phyloP scores from a whole-genome alignment of 2,797 vertebrate genomes.

The Paedocypris micromegethes region DNA sequence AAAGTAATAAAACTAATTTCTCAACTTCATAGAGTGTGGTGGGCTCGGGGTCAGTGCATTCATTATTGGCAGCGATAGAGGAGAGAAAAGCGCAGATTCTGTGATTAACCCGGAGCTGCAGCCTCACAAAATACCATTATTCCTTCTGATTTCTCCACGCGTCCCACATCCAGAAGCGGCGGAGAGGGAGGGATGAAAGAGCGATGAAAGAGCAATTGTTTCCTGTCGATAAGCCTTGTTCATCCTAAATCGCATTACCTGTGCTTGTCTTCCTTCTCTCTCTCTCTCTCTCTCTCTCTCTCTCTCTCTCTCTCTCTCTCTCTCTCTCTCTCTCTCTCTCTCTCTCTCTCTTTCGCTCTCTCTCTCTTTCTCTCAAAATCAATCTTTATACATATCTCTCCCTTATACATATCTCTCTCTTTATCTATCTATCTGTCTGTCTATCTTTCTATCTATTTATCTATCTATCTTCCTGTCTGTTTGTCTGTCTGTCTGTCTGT shows the following conservation, averaged over 20 bases:
- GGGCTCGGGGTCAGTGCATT: conserved; percentile 62
- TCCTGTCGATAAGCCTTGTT: conserved; percentile 53
- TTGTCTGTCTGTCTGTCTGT: too few species aligned
- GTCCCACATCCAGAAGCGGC: conserved; percentile 29
- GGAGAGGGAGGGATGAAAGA: conserved; percentile 28
- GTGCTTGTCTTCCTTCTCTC: conserved; percentile 31
- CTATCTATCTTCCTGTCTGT: too few species aligned
- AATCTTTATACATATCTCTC: too few species aligned
- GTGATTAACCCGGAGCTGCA: conserved; percentile 49
- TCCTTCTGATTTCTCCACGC: conserved; percentile 35
- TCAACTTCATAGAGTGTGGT: conserved; percentile 69
- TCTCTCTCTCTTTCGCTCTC: background rate
- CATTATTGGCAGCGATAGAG: conserved; percentile 43
- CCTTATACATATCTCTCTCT: too few species aligned
- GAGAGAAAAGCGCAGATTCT: conserved; percentile 45
- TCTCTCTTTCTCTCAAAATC: conserved; percentile 9
- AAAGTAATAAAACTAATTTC: conserved; percentile 77
- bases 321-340: conserved; percentile 2
- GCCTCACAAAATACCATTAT: conserved; percentile 48
- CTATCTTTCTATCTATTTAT: too few species aligned
- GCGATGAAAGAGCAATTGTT: conserved; percentile 51
- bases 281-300: conserved; percentile 56
- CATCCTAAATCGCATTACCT: conserved; percentile 57
- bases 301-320: background rate
- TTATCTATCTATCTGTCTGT: too few species aligned